Base-by-base conservation (phyloP, 2,797 vertebrate species). In the Danio aesculapii region DNA sequence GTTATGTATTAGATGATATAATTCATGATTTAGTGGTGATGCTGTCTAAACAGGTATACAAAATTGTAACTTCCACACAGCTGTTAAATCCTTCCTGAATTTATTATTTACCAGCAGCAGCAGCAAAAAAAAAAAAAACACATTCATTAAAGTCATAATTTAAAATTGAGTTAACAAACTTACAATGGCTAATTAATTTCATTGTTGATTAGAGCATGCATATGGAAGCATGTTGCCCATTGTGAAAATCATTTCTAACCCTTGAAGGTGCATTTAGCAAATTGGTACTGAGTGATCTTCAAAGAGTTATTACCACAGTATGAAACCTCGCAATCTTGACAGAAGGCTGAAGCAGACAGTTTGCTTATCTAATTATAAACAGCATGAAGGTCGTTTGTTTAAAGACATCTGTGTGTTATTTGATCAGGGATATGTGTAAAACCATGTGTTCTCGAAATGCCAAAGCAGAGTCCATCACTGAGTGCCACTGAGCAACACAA, bases 281-380 rank as follows among this genome's bases (percentile, higher is more conserved):
- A 47, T 17, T 5, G 46, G 13, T 47, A 4, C 14, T 0, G 14
- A 64, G 68, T 17, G 16, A 30, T 63, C 19, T 53, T 55, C 66
- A 68, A 61, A 57, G 46, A 30, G 58, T 61, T 61, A 59, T 79
- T 14, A 61, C 55, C 14, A 16, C 75, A 79, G 39, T 61, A 49
- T 47, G 47, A 61, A 61, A 41, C 43, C 66, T 59, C 58, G 11
- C 47, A 13, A 64, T 76, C 9, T 70, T 64, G 21, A 76, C 53
- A 70, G 47, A 66, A 46, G 39, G 52, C 21, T 79, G 21, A 21
- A 57, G 39, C 10, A 21, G 21, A 6, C 21, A 57, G 46, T 70
- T 79, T 79, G 53, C 57, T 70, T 21, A 70, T 62, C 46, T 70
- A 79, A 79, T 79, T 70, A 70, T 19, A 70, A 79, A 70, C 55